Conservation (phyloP, 1,140 invertebrate genomes). For the Dendroctonus ponderosae region DNA sequence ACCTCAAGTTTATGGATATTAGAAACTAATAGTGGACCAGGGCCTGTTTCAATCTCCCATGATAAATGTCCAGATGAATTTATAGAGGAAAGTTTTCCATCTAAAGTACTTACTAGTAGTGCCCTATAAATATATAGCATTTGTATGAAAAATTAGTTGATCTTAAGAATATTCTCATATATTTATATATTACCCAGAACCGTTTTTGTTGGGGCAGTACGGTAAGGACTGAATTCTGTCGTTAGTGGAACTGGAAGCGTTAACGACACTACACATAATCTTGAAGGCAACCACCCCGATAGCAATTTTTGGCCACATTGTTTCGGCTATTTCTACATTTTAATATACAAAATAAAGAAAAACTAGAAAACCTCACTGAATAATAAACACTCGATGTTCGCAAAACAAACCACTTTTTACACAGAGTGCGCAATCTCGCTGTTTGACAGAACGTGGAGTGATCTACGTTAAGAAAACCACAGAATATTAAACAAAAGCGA, state of each 20-base stretch:
- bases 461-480: too few species aligned
- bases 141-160: background rate
- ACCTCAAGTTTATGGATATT: slow-evolving; percentile 83
- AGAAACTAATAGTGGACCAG: slow-evolving; percentile 75
- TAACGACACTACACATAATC: slow-evolving; percentile 29
- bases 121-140: slow-evolving; percentile 56
- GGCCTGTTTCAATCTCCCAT: slow-evolving; percentile 74
- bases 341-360: slow-evolving; percentile 1
- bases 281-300: slow-evolving; percentile 25
- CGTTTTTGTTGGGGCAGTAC: slow-evolving; percentile 34
- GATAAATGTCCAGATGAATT: slow-evolving; percentile 67
- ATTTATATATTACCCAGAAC: slow-evolving; percentile 34
- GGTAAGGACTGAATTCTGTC: slow-evolving; percentile 28
- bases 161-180: background rate
- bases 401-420: too few species aligned
- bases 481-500: too few species aligned
- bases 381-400: too few species aligned
- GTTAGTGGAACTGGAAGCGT: slow-evolving; percentile 20
- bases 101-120: slow-evolving; percentile 82
- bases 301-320: slow-evolving; percentile 29
- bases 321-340: slow-evolving; percentile 23
- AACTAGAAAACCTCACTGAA: too few species aligned
- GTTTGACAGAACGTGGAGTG: too few species aligned
- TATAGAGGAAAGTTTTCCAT: slow-evolving; percentile 80
- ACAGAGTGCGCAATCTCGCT: too few species aligned